Base-by-base conservation (phyloP, 1,140 invertebrate species). In the Pseudomyrmex pallidus region DNA sequence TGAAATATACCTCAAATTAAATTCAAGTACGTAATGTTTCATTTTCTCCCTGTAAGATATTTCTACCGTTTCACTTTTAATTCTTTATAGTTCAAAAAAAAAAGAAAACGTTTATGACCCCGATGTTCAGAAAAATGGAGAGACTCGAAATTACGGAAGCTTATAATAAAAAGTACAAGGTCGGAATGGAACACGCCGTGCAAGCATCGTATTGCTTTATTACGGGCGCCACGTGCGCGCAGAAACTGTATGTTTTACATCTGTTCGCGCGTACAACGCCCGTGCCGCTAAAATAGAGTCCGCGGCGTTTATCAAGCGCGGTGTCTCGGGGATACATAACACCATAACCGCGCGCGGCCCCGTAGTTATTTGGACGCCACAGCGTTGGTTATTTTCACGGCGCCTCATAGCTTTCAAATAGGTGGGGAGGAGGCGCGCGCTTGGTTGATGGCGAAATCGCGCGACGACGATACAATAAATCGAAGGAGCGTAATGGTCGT, bases 161-260 rank as follows among this genome's bases (percentile, higher is more conserved):
- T 3, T 2, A 8, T 17, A 2, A 12, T 61, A 48, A 13, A 62
- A 74, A n/a, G 48, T 25, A 74, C 20, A 48, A 62, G 17, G 46
- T 46, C 8, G 54, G 50, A 77, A 15, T n/a, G 25, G 35, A 15
- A 76, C 25, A 46, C n/a, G 8, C 22, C 72, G 3, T 20, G 15
- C 48, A 10, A 20, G 8, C 17, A 15, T 35, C 54, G 44, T 44
- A 48, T 74, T 73, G 57, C 67, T 82, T 82, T 73, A 72, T 82
- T 82, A 59, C 15, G 46, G 12, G 5, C 46, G 78, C 67, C 78
- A 82, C 78, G 78, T 82, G 78, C 78, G 44, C 52, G 78, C 68
- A 73, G 59, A 82, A 73, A 73, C 78, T 70, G 68, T 82, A 62
- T 73, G 78, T 82, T 82, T 82, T 73, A 82, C 78, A 82, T 82